phyloP scores from a whole-genome alignment of 2,888 invertebrate species.

The Cryptops parisi region DNA sequence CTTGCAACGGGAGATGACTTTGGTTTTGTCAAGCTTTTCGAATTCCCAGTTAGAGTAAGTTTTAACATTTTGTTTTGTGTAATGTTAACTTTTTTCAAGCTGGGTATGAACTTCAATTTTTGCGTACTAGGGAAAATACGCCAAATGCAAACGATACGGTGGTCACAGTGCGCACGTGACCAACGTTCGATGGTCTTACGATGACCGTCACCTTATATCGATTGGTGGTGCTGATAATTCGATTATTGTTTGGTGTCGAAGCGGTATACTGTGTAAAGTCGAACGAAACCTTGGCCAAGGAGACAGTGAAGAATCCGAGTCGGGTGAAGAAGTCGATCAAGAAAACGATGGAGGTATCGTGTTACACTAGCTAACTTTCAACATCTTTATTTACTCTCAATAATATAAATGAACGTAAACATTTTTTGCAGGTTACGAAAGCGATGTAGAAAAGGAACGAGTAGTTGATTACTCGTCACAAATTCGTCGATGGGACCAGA shows the following conservation, averaged over 20 bases:
- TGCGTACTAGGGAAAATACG: constrained; percentile 29
- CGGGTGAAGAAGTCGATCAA: constrained; percentile 4
- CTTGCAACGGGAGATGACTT: constrained; percentile 35
- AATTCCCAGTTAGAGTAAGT: constrained; percentile 32
- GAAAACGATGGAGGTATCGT: constrained; percentile 13
- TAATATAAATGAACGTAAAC: too few species aligned
- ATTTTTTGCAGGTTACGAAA: constrained; percentile 15
- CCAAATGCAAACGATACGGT: constrained; percentile 31
- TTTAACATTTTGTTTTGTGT: neutral
- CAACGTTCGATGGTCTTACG: constrained; percentile 21
- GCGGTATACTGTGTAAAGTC: neutral
- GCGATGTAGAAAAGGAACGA: constrained; percentile 14
- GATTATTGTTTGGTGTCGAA: constrained; percentile 31
- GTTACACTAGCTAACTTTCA: too few species aligned
- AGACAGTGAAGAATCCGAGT: constrained; percentile 16
- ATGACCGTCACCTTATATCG: constrained; percentile 28
- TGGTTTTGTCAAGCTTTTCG: constrained; percentile 35
- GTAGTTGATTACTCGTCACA: neutral
- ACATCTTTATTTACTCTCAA: neutral
- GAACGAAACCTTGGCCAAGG: constrained; percentile 12
- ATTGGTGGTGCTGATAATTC: constrained; percentile 34
- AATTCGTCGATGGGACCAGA: neutral
- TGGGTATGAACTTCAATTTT: constrained; percentile 1
- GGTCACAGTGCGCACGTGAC: constrained; percentile 22
- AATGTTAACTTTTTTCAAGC: too few species aligned